Evolutionary conservation across 2,113 vertebrate genomes (phyloP), one percentile per base, ranked within the genome.

Genomic region (Sinocyclocheilus grahami): DNA sequence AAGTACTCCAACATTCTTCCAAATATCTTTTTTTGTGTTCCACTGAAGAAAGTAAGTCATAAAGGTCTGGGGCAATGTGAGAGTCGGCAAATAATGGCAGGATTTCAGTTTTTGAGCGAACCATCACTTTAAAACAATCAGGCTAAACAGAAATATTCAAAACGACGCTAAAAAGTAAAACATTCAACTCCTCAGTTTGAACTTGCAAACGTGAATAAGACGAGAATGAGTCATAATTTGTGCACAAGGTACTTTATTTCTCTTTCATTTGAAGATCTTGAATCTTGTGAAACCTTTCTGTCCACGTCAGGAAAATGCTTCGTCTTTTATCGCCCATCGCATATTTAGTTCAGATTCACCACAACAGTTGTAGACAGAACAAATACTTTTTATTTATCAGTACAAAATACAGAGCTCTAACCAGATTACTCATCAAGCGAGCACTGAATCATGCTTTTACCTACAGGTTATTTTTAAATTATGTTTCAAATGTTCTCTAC

Each of bases 391-490:
- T 27, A 46, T 65, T 81, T 63, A 11, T 30, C 13, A 11, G 12
- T 81, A 65, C 60, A 81, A 27, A 81, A 81, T 65, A 46, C 58
- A 63, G 60, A 81, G 27, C 22, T 65, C 58, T 27, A 48, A 81
- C 58, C 78, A 63, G 58, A 65, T 65, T 27, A 46, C 78, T 80
- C 78, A n/a, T 22, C n/a, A 22, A 60, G 30, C 53, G 11, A 78
- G 77, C 30, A 78, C 77, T 62, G 78, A 81, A 81, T 81, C 78
- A 65, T 63, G 78, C 58, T 46, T 65, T 65, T 48, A 75, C 78
- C 37, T 80, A 42, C 58, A 42, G 27, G 39, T 33, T 20, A 20
- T 46, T 51, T 67, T 69, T 20, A 18, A 82, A 46, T 69, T 22
- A 27, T 1, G 33, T 20, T 67, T 53, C 11, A 12, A n/a, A 69